These are phyloP conservation scores for Drosophila recens DNA, from an alignment of 2,888 invertebrate species.

Conservation along the genomic window DNA sequence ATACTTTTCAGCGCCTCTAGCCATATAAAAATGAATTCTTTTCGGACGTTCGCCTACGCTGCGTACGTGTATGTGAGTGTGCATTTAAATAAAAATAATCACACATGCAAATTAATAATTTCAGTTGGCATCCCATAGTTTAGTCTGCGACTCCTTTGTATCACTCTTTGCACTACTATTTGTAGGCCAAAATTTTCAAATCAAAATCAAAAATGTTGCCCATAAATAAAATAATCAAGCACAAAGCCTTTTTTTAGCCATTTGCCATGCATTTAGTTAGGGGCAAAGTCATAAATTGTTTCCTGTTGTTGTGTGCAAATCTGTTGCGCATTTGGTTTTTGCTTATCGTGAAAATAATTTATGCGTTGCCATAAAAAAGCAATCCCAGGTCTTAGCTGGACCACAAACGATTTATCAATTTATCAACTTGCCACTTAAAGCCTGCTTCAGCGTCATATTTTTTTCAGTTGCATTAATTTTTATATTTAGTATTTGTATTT, in stretches of 20 bases:
- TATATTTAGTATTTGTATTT: conserved; percentile 20
- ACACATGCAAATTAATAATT: conserved; percentile 83
- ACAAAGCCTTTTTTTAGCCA: conserved; percentile 28
- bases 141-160: conserved; percentile 9
- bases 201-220: conserved; percentile 69
- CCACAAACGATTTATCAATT: conserved; percentile 52
- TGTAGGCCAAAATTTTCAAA: conserved; percentile 39
- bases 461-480: conserved; percentile 1
- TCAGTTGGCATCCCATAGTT: conserved; percentile 47
- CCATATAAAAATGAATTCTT: conserved; percentile 60
- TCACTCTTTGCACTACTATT: conserved; percentile 32
- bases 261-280: conserved; percentile 44
- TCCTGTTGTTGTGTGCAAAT: conserved; percentile 48
- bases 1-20: conserved; percentile 71
- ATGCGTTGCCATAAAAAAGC: conserved; percentile 61
- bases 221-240: conserved; percentile 66
- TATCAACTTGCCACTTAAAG: conserved; percentile 75
- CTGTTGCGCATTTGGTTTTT: conserved; percentile 70
- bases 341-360: conserved; percentile 69
- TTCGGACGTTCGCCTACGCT: conserved; percentile 10
- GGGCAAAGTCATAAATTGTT: conserved; percentile 54
- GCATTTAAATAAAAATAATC: conserved; percentile 80
- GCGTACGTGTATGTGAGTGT: conserved; percentile 23
- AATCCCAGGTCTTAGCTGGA: conserved; percentile 54
- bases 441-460: conserved; percentile 18